A percentile compares a stretch with the other conserved stretches of the same genome.
Evolutionary conservation across 2,113 vertebrate species (phyloP).

Genomic region (Dromiciops gliroides): DNA sequence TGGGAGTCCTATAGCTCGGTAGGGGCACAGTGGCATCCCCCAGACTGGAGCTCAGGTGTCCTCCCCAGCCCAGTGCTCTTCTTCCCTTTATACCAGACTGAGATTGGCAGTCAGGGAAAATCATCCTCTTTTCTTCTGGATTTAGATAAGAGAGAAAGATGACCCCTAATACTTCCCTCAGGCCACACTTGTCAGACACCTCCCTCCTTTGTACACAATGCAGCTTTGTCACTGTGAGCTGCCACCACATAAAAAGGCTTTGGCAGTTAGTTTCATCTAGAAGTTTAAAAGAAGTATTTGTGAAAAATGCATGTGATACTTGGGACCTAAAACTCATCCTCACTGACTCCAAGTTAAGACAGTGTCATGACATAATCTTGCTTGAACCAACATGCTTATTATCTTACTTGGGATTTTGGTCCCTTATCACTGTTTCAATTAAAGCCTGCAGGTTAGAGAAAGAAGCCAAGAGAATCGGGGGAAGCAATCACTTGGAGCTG

Average conservation of each 20-base stretch:
- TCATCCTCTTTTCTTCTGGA: neutral
- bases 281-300: constrained; percentile 5
- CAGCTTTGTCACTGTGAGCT: neutral
- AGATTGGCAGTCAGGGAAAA: neutral
- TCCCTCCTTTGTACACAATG: neutral
- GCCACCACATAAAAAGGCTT: neutral
- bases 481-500: neutral
- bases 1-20: neutral
- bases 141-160: neutral
- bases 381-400: neutral
- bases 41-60: neutral
- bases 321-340: constrained; percentile 45
- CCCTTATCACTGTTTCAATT: neutral
- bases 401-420: constrained; percentile 2
- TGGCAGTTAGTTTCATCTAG: neutral
- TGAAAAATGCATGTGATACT: constrained; percentile 4
- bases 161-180: neutral
- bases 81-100: neutral
- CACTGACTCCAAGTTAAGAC: neutral
- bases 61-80: neutral
- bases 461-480: neutral
- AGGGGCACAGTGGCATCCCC: neutral
- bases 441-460: neutral
- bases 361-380: neutral
- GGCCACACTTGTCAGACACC: neutral